Percentiles rank a stretch among this genome's conserved stretches.
These are phyloP conservation scores for Ailuropoda melanoleuca DNA, from an alignment of 2,113 vertebrate genomes.

Conservation along the genomic window DNA sequence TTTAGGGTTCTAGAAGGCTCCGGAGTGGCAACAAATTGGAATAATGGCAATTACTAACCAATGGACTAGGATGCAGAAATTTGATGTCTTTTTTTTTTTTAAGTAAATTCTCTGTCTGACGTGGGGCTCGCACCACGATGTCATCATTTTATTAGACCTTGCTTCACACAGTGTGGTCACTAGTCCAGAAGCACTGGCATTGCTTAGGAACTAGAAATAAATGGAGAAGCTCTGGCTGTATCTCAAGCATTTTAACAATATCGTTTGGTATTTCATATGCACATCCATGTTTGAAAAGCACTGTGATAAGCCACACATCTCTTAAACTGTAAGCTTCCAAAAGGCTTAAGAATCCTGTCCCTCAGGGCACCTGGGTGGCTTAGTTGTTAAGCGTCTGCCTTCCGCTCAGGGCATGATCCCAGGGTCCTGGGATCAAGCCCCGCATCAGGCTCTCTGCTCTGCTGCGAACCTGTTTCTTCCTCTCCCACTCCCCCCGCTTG, in stretches of 20 bases:
- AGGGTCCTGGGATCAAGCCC: too few relatives aligned
- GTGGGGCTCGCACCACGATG: neutral
- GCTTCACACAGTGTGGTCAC: neutral
- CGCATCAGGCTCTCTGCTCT: too few relatives aligned
- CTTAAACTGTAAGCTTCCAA: neutral
- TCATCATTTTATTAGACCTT: neutral
- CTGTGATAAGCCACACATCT: neutral
- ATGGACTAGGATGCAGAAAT: neutral
- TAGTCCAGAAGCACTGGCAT: neutral
- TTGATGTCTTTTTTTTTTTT: neutral
- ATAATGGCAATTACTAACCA: neutral
- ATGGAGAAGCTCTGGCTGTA: neutral
- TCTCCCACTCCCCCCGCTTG: too few relatives aligned
- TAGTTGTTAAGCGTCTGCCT: too few relatives aligned
- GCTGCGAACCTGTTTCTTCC: too few relatives aligned
- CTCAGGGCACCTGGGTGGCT: too few relatives aligned
- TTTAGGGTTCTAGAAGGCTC: neutral
- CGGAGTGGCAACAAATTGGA: neutral
- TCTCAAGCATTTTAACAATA: neutral
- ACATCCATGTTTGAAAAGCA: neutral
- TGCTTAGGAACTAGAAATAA: neutral
- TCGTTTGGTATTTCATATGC: neutral
- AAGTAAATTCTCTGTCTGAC: neutral
- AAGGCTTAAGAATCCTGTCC: neutral
- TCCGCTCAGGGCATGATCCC: too few relatives aligned